phyloP scores from a whole-genome alignment of 2,888 invertebrate species.

The Caenorhabditis angaria region DNA sequence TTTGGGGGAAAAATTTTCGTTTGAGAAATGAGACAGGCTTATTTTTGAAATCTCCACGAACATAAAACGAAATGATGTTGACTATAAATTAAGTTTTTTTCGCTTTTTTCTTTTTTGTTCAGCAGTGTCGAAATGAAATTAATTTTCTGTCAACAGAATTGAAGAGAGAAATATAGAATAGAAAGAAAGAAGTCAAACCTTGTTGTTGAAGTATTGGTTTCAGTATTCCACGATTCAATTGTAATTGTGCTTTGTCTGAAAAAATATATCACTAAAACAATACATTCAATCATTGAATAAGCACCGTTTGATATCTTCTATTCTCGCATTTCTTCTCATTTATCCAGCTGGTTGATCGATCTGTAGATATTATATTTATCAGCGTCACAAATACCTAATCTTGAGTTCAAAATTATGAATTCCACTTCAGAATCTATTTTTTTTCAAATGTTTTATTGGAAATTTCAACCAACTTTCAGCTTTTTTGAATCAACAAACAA shows the following conservation, averaged over 20 bases:
- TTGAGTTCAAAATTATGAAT: background rate
- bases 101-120: no score
- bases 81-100: no score
- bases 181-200: background rate
- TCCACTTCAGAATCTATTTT: background rate
- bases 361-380: background rate
- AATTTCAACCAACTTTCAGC: conserved; percentile 4
- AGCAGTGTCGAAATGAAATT: no score
- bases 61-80: no score
- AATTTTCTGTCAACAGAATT: no score
- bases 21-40: no score
- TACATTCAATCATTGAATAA: background rate
- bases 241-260: conserved; percentile 36
- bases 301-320: conserved; percentile 6
- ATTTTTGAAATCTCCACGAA: no score
- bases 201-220: background rate
- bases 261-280: background rate
- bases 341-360: background rate
- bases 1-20: no score
- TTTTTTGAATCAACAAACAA: background rate
- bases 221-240: conserved; percentile 18
- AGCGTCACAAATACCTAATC: background rate
- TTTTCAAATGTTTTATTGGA: background rate
- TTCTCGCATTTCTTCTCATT: conserved; percentile 2
- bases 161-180: background rate